These are phyloP conservation scores for Trematomus loennbergii DNA, from an alignment of 2,113 vertebrate genomes.

Conservation along the genomic window DNA sequence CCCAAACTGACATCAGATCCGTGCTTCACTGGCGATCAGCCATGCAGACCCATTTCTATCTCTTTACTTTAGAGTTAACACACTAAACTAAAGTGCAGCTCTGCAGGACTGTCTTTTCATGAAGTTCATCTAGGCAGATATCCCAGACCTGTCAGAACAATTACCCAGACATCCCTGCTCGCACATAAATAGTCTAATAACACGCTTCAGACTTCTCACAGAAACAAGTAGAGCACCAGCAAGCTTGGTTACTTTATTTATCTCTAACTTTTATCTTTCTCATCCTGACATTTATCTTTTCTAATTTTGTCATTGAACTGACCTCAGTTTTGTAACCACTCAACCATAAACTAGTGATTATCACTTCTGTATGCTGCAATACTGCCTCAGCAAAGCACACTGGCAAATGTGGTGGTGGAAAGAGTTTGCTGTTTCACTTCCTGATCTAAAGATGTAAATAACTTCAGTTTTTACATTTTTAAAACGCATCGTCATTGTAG, in stretches of 20 bases:
- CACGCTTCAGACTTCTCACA: slow-evolving; percentile 1
- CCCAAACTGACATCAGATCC: slow-evolving; percentile 36
- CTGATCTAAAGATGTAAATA: slow-evolving; percentile 18
- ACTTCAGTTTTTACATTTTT: background rate
- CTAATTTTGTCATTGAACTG: background rate
- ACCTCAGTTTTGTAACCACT: background rate
- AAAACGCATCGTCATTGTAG: too few relatives aligned
- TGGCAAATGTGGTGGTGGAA: background rate
- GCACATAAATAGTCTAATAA: background rate
- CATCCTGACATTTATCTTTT: background rate
- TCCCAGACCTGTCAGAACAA: slow-evolving; percentile 54
- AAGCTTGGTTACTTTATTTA: background rate
- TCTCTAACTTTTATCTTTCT: background rate
- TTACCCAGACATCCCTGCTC: slow-evolving; percentile 28
- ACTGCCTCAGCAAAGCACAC: background rate
- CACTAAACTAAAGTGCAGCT: slow-evolving; percentile 25
- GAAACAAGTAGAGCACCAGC: background rate
- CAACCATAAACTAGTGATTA: background rate
- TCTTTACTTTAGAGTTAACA: slow-evolving; percentile 19
- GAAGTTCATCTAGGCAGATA: slow-evolving; percentile 36
- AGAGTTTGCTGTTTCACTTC: slow-evolving; percentile 29
- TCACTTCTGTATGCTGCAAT: background rate
- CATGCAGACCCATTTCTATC: slow-evolving; percentile 40
- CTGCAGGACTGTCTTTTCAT: slow-evolving; percentile 29
- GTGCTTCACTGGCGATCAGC: slow-evolving; percentile 18